A percentile compares a stretch with the other conserved stretches of the same genome.
These are phyloP conservation scores for Drosophila seguyi DNA, from an alignment of 1,140 invertebrate genomes.

Conservation along the genomic window DNA sequence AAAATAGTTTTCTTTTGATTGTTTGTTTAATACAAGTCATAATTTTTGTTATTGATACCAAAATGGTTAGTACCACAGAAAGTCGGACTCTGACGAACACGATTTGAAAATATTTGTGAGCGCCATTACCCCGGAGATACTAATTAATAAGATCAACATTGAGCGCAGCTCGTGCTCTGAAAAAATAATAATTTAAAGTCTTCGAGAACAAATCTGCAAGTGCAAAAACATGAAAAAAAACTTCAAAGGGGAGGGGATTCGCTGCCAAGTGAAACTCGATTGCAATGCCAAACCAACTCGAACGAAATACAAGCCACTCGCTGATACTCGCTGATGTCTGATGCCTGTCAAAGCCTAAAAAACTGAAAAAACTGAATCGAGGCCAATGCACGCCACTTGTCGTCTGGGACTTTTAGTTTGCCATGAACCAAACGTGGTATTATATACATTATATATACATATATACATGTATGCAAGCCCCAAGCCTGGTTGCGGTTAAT, in stretches of 20 bases:
- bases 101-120: conserved; percentile 43
- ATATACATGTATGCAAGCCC: not conserved
- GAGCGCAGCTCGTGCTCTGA: conserved; percentile 17
- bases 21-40: no score
- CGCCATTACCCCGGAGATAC: conserved; percentile 24
- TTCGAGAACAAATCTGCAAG: conserved; percentile 41
- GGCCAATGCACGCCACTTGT: conserved; percentile 53
- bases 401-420: conserved; percentile 44
- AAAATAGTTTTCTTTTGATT: no score
- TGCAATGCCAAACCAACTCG: conserved; percentile 30
- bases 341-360: conserved; percentile 52
- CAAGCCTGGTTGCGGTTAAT: conserved; percentile 47
- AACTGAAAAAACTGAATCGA: conserved; percentile 35
- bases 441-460: conserved; percentile 5
- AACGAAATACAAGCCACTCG: conserved; percentile 40
- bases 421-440: conserved; percentile 34
- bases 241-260: not conserved
- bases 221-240: conserved; percentile 2
- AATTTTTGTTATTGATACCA: not conserved
- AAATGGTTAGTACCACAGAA: conserved; percentile 11
- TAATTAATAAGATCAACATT: conserved; percentile 46
- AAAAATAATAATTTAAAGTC: conserved; percentile 7
- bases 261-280: conserved; percentile 37
- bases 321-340: conserved; percentile 43
- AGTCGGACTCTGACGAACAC: conserved; percentile 3